Evolutionary conservation across 2,888 invertebrate species (phyloP), one percentile per base, ranked within the genome.

Genomic region (Auanema freiburgensis): DNA sequence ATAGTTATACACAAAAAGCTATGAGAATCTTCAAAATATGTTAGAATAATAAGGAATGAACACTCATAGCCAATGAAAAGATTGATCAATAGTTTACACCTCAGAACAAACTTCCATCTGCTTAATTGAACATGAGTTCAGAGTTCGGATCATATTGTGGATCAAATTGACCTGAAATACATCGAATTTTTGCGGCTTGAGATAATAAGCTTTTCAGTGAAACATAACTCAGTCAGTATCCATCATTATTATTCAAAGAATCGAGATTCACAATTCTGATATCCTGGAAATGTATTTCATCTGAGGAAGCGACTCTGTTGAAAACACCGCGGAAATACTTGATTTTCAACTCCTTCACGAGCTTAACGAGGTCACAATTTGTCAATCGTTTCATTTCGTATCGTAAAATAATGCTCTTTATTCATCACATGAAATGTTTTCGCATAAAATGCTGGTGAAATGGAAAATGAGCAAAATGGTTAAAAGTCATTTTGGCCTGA

Each of bases 251-350:
- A 8, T 14, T 16, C 14, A n/a, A n/a, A n/a, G 60, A 60, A 42
- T 58, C 56, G 16, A 60, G 44, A 60, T 60, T 60, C 23, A 60
- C 54, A 60, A 57, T 60, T 60, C 58, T 43, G 40, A 60, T 56
- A 57, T 60, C 60, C 18, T 42, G 12, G 50, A 44, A 57, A 41
- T 16, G 55, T 56, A 60, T 57, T 24, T 57, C 16, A 25, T 57
- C 54, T 60, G 59, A 53, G n/a, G 54, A 23, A 23, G 51, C 21
- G 25, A 54, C 40, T 56, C 59, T 54, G 52, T 54, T 59, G 59
- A 59, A 59, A 55, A 59, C 59, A 55, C 59, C 59, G 25, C 59
- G 59, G 55, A 59, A 59, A 54, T 57, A 43, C 55, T 57, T 25
- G 21, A 60, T 60, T 55, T 60, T 60, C 21, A 60, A 54, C 42